Conservation (phyloP, 2,113 vertebrate genomes). For the Columba janthina region DNA sequence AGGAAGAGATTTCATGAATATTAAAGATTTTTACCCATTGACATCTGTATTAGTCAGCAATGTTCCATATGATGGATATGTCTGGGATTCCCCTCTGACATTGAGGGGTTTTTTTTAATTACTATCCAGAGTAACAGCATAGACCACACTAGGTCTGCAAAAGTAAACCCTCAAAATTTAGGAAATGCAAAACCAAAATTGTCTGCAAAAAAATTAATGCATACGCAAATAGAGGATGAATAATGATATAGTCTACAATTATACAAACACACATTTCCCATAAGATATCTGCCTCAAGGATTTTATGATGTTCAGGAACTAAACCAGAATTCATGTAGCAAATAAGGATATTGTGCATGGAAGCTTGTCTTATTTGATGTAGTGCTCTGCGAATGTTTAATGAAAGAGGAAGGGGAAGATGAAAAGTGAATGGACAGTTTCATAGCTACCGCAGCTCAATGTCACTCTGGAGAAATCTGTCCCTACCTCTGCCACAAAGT, state of each 20-base stretch:
- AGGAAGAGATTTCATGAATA: not conserved
- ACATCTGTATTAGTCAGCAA: not conserved
- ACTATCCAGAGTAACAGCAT: not conserved
- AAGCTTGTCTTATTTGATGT: constrained; percentile 4
- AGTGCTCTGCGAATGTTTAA: not conserved
- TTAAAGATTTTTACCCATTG: constrained; percentile 4
- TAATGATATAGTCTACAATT: not conserved
- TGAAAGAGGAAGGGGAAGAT: not conserved
- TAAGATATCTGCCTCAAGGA: constrained; percentile 40
- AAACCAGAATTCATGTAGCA: constrained; percentile 44
- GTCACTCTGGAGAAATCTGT: constrained; percentile 15
- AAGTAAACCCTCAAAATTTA: not conserved
- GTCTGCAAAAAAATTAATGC: not conserved
- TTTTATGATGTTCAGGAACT: constrained; percentile 39
- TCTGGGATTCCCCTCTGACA: not conserved
- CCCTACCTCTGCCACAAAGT: not conserved
- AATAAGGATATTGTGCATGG: constrained; percentile 31
- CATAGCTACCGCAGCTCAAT: not conserved
- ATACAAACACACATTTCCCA: constrained; percentile 30
- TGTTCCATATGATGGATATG: not conserved
- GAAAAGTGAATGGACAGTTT: not conserved
- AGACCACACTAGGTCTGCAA: not conserved
- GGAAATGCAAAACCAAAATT: not conserved
- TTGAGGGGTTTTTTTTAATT: not conserved
- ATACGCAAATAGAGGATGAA: not conserved